These are phyloP conservation scores for Lepisosteus osseus DNA, from an alignment of 2,113 vertebrate species.

Conservation along the genomic window DNA sequence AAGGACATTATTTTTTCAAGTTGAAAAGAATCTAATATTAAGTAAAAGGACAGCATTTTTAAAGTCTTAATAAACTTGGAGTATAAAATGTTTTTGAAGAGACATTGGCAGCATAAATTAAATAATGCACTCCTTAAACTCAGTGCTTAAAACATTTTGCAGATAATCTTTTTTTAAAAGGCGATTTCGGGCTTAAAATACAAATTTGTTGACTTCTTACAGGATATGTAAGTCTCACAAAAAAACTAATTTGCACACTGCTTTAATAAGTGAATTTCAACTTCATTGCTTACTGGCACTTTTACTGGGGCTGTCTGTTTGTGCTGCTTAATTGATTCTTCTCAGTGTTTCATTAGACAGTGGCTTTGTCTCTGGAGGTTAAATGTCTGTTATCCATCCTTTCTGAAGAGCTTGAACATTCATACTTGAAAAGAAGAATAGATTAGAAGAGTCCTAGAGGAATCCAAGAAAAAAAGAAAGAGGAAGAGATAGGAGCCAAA, in stretches of 20 bases:
- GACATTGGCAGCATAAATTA: too few species aligned
- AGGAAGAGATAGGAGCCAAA: background rate
- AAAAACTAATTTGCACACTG: background rate
- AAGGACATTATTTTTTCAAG: too few species aligned
- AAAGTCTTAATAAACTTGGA: too few species aligned
- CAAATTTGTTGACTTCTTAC: background rate
- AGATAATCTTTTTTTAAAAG: conserved; percentile 1
- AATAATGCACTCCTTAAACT: conserved; percentile 8
- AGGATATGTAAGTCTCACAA: conserved; percentile 18
- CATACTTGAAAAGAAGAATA: conserved; percentile 3
- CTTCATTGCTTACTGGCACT: conserved; percentile 6
- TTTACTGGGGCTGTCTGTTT: conserved; percentile 7
- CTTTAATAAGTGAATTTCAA: conserved; percentile 1
- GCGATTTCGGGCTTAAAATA: background rate
- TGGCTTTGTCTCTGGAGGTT: conserved; percentile 16
- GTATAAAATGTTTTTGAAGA: too few species aligned
- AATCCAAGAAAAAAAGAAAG: background rate
- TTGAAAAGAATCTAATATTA: too few species aligned
- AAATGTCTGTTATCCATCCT: conserved; percentile 5
- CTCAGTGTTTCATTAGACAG: conserved; percentile 8
- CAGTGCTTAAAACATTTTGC: background rate
- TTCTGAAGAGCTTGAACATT: conserved; percentile 8
- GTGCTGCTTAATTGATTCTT: conserved; percentile 23
- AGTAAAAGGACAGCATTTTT: too few species aligned
- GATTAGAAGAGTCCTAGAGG: conserved; percentile 17